These are phyloP conservation scores for Fregata magnificens DNA, from an alignment of 2,113 vertebrate species.

Conservation along the genomic window DNA sequence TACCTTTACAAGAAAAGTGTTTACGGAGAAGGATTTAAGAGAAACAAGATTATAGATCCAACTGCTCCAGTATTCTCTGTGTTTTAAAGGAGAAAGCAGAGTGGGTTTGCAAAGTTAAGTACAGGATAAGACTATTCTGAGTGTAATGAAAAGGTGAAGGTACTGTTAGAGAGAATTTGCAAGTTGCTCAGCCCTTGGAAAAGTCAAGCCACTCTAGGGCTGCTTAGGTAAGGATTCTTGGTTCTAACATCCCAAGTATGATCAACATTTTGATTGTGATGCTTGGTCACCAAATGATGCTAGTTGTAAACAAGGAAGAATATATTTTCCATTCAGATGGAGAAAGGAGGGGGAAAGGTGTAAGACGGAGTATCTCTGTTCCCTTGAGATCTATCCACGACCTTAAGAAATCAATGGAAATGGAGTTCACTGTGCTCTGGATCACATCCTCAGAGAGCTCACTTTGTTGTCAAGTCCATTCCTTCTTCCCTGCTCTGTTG, in stretches of 20 bases:
- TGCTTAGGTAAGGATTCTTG: neutral
- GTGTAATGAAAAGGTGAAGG: neutral
- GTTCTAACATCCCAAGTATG: neutral
- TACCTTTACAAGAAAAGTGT: neutral
- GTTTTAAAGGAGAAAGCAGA: neutral
- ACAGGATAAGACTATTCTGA: neutral
- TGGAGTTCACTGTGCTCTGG: neutral
- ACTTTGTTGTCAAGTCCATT: neutral
- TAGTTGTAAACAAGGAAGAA: neutral
- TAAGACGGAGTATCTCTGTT: neutral
- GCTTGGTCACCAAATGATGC: neutral
- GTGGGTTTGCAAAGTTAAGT: neutral
- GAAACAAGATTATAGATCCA: neutral
- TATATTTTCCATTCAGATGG: neutral
- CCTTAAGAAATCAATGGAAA: neutral
- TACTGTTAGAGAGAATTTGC: neutral
- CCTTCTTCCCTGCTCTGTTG: neutral
- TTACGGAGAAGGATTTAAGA: constrained; percentile 1
- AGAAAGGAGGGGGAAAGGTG: neutral
- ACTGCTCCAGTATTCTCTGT: neutral
- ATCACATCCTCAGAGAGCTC: neutral
- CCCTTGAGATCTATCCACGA: neutral
- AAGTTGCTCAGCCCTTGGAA: neutral
- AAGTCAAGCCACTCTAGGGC: neutral
- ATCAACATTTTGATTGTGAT: neutral